Conservation (phyloP, 2,797 vertebrate genomes). For the Salarias fasciatus region DNA sequence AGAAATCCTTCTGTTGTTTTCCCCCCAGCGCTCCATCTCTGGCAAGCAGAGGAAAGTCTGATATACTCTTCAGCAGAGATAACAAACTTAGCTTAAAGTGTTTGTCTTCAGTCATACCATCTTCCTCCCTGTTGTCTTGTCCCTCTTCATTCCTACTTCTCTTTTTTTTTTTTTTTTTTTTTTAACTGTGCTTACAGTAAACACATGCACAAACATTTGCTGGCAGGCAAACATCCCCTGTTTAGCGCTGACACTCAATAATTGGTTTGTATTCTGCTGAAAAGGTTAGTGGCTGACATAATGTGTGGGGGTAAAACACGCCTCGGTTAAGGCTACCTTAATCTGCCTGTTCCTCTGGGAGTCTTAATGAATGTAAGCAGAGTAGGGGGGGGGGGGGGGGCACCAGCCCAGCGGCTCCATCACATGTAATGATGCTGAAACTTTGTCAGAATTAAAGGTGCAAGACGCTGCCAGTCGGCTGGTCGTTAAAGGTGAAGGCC, state of each 20-base stretch:
- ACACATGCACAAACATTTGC: conserved; percentile 41
- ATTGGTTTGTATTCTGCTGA: conserved; percentile 74
- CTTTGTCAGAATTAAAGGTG: conserved; percentile 58
- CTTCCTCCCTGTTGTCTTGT: conserved; percentile 1
- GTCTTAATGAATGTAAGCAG: conserved; percentile 56
- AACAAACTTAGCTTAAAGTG: conserved; percentile 59
- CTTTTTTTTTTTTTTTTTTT: background rate
- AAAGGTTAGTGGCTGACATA: conserved; percentile 71
- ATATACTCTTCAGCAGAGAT: conserved; percentile 37
- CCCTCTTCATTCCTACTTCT: conserved; percentile 4
- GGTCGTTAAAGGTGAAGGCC: conserved; percentile 57
- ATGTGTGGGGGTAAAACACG: conserved; percentile 59
- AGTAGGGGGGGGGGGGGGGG: too few species aligned
- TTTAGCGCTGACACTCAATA: conserved; percentile 57
- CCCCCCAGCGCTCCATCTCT: conserved; percentile 22
- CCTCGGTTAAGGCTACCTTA: conserved; percentile 64
- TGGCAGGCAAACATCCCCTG: conserved; percentile 38
- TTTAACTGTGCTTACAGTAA: conserved; percentile 35
- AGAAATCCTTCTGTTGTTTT: conserved; percentile 13
- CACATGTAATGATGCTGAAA: conserved; percentile 33
- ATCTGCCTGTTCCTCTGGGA: conserved; percentile 63
- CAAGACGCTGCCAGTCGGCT: conserved; percentile 45
- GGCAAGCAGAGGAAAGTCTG: conserved; percentile 18
- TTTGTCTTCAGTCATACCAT: conserved; percentile 50
- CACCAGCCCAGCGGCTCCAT: conserved; percentile 33